phyloP scores from a whole-genome alignment of 1,140 invertebrate species.

The Drosophila tsacasi region DNA sequence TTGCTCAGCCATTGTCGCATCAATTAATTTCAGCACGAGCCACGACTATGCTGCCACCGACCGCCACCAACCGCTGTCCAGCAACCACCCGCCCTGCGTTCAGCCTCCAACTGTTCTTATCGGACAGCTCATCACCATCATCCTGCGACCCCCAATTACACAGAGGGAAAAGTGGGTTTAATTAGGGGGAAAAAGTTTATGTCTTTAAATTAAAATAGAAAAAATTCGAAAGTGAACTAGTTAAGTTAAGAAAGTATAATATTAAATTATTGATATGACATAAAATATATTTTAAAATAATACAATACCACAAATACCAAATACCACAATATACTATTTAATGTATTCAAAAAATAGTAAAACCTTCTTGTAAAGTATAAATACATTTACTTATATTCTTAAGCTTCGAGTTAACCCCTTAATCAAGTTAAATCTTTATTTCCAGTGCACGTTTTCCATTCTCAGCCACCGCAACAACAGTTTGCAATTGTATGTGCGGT shows the following conservation, averaged over 20 bases:
- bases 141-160: slow-evolving; percentile 21
- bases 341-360: too few species aligned
- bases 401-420: not conserved
- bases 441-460: slow-evolving; percentile 39
- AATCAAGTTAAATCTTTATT: not conserved
- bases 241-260: too few species aligned
- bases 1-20: slow-evolving; percentile 64
- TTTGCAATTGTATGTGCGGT: slow-evolving; percentile 66
- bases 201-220: not conserved
- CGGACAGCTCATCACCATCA: slow-evolving; percentile 19
- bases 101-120: slow-evolving; percentile 7
- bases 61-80: not conserved
- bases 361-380: not conserved
- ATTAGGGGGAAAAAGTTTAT: not conserved
- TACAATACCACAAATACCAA: too few species aligned
- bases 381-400: not conserved
- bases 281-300: not conserved
- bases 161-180: not conserved
- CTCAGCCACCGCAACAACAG: slow-evolving; percentile 39
- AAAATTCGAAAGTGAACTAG: not conserved
- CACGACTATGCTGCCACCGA: slow-evolving; percentile 16
- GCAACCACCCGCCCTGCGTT: not conserved
- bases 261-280: too few species aligned
- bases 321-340: not conserved
- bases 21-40: slow-evolving; percentile 71